Evolutionary conservation across 1,140 invertebrate genomes (phyloP).

Genomic region (Epicauta chinensis): DNA sequence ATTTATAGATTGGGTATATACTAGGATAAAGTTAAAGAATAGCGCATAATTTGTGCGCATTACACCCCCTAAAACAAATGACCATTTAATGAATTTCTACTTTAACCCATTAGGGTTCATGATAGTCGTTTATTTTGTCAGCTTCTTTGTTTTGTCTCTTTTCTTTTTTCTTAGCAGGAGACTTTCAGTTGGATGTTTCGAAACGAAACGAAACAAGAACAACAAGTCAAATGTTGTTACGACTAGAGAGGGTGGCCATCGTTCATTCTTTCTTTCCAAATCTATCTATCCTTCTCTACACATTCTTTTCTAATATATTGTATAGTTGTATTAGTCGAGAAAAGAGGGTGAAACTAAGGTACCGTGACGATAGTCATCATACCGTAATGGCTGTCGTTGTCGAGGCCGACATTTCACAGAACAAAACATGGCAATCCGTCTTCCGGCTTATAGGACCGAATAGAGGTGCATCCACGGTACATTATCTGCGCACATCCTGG

Average conservation of each 20-base stretch:
- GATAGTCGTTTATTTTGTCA: constrained; percentile 3
- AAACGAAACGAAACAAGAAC: not conserved
- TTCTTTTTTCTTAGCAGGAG: too few relatives aligned
- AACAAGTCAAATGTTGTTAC: too few relatives aligned
- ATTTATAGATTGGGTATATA: too few relatives aligned
- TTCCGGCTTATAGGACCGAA: constrained; percentile 10
- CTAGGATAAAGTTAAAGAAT: too few relatives aligned
- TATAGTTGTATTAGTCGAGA: too few relatives aligned
- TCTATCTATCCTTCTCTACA: too few relatives aligned
- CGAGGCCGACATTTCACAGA: constrained; percentile 8
- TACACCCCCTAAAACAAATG: not conserved
- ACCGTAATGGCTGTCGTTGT: constrained; percentile 8
- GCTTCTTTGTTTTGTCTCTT: not conserved
- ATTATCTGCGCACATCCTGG: constrained; percentile 30
- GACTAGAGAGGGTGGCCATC: too few relatives aligned
- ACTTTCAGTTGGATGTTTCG: not conserved
- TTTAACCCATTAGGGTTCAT: not conserved
- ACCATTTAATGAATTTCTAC: constrained; percentile 7
- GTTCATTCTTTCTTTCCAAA: too few relatives aligned
- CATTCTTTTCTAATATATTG: too few relatives aligned
- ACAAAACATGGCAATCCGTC: constrained; percentile 19
- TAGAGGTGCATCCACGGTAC: constrained; percentile 31
- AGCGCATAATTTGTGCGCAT: too few relatives aligned
- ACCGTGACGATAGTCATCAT: constrained; percentile 16
- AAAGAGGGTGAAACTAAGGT: not conserved